Evolutionary conservation across 2,888 invertebrate species (phyloP), one percentile per base, ranked within the genome.

Genomic region (Myathropa florea): DNA sequence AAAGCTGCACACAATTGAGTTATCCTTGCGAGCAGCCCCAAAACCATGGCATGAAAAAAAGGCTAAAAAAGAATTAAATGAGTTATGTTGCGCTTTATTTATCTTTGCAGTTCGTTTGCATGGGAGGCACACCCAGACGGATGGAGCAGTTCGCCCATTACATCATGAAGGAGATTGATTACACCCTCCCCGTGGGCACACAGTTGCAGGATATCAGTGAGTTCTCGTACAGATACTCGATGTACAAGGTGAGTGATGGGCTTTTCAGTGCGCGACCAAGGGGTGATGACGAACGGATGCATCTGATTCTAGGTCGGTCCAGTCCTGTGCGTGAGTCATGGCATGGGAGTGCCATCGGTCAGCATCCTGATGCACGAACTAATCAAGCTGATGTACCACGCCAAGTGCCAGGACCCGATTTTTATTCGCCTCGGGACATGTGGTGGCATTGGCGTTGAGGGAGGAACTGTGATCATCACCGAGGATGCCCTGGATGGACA

Each of bases 291-390:
- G 21, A 9, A 10, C 10, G 4, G 10, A 33, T 24, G 14, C 0
- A 1, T 67, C 57, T 28, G 39, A 26, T 9, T 65, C 18, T 65
- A 90, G 90, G 93, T 93, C 67, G 93, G 93, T 4, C 93, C 93
- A 65, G 92, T 93, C 70, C 89, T 93, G 73, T 91, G 92, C 68
- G 91, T 93, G 33, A 93, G 93, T 88, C 99, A 99, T 91, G 99
- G 99, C 79, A 99, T 99, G 97, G 99, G 99, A 4, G 96, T 97
- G 73, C 98, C 99, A 4, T 99, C 99, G 0, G 95, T 99, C 75
- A 97, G 98, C 70, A 98, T 99, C 89, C 94, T 99, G 73, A 95
- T 99, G 80, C 98, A 99, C 92, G 99, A 99, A 94, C 94, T 98
- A 87, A 97, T 99, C 91, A 99, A 99, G 93, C 94, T 99, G 90